Evolutionary conservation across 2,113 vertebrate species (phyloP), one percentile per base, ranked within the genome.

Genomic region (Arothron firmamentum): DNA sequence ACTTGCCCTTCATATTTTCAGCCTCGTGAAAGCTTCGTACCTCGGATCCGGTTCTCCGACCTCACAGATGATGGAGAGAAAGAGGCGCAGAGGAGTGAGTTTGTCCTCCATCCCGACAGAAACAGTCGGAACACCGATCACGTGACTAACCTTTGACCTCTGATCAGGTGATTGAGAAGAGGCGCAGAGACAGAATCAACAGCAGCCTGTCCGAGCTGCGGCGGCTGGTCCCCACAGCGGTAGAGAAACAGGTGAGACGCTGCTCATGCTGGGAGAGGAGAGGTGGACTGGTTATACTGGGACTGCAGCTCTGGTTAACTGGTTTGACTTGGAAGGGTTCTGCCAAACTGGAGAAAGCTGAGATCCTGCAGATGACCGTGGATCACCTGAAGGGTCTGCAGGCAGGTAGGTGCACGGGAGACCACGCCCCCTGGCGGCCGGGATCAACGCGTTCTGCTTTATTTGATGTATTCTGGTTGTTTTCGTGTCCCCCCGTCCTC

Each of bases 321-420:
- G 9, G 14, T 17, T 41, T 8, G 3, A 74, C 88, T 31, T 31
- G 28, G 28, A 31, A 99, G 96, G 95, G 94, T 60, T 98, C 96
- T 72, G 94, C 94, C 70, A 99, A 99, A 85, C 92, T 99, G 81
- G 96, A 99, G 91, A 99, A 99, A 81, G 96, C 96, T 0, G 96
- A 99, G 91, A 98, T 99, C 80, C 75, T 99, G 59, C 96, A 99
- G 92, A 97, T 98, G 96, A 98, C 96, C 18, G 96, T 98, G 80
- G 96, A 98, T 88, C 96, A 98, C 81, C 87, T 98, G 85, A 98
- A 96, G 92, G 94, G 95, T 93, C 92, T 99, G 55, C 95, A 97
- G 88, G 93, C 93, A 78, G 95, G 94, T 59, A 98, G 95, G 96
- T 98, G 91, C n/a, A n/a, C 43, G 13, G 16, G 6, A 45, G 1